phyloP scores from a whole-genome alignment of 2,797 vertebrate species.

The Gallinago stenura region DNA sequence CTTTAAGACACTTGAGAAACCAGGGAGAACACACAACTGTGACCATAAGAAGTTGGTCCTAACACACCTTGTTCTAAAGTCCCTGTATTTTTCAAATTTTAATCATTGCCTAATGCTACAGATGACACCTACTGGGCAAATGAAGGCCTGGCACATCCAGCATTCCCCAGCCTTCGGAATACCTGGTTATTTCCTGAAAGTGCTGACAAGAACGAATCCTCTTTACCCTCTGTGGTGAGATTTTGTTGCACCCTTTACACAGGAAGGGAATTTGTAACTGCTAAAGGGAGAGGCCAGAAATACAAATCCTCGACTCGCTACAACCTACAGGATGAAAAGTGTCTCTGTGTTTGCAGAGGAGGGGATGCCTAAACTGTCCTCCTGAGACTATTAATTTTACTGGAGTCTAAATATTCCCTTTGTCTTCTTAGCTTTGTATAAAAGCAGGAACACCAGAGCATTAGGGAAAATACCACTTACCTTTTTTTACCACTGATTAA shows the following conservation, averaged over 20 bases:
- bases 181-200: background rate
- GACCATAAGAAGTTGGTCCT: background rate
- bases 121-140: slow-evolving; percentile 61
- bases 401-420: background rate
- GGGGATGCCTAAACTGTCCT: background rate
- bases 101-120: slow-evolving; percentile 17
- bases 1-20: background rate
- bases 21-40: background rate
- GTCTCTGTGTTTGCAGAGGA: background rate
- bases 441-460: background rate
- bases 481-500: background rate
- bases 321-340: background rate
- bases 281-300: background rate
- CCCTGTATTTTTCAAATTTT: background rate
- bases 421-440: background rate
- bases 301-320: background rate
- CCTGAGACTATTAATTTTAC: background rate
- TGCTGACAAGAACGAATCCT: background rate
- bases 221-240: background rate
- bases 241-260: background rate
- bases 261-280: background rate
- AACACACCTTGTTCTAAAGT: background rate
- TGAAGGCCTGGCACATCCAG: background rate
- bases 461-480: background rate
- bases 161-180: background rate